Evolutionary conservation across 2,888 invertebrate genomes (phyloP), one percentile per base, ranked within the genome.

Genomic region (Rhorus exstirpatorius): DNA sequence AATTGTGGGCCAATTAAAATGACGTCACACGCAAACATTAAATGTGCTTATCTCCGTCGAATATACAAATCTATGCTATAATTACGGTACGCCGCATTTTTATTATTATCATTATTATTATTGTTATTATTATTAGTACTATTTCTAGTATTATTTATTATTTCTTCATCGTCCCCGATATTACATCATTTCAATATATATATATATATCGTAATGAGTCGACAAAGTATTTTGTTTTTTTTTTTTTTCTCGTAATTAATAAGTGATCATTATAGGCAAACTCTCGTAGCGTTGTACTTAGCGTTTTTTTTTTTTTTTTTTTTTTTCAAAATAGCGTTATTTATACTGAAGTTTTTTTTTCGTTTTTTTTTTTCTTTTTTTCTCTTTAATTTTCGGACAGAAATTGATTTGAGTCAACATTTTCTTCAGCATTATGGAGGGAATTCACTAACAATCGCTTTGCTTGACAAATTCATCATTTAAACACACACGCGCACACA

Each of bases 241-340:
- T n/a, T 44, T 70, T 53, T 60, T 51, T 49, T 77, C 31, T 60
- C 58, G 17, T 63, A 65, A 79, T 77, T 61, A 41, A 82, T 58
- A 79, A 72, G 67, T 72, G 60, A 71, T 67, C 26, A 65, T 83
- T 86, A 89, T 89, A 90, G 90, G 90, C 90, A 87, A 90, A 90
- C 88, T 88, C 88, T 90, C 86, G 86, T 90, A 90, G 90, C 90
- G 85, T 90, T 90, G 89, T 92, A 92, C 90, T 91, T 91, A 91
- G 90, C 91, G 86, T 92, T 91, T 91, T 92, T 90, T 91, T 91
- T n/a, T n/a, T n/a, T n/a, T n/a, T n/a, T n/a, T n/a, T n/a, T n/a
- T n/a, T n/a, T n/a, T n/a, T n/a, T n/a, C n/a, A n/a, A 92, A 92
- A 92, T 92, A 91, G 91, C 90, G 83, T 90, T 89, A 88, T 87